Base-by-base conservation (phyloP, 2,113 vertebrate genomes). In the Rynchops niger region DNA sequence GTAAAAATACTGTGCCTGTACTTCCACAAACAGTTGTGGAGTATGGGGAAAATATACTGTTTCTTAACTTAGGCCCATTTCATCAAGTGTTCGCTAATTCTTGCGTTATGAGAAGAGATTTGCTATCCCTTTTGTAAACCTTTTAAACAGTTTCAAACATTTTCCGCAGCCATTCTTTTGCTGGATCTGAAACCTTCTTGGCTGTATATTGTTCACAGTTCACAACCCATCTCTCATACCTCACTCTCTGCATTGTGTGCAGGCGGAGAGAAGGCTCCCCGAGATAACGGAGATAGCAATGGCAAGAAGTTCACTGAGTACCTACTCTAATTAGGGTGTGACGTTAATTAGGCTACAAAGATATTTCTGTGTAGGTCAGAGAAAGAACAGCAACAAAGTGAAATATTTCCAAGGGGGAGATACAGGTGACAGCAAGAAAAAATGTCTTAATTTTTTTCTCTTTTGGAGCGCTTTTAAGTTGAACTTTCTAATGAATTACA, bases 161-260 rank as follows among this genome's bases (percentile, higher is more conserved):
- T 38, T 73, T 87, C 22, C 25, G 4, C 26, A 74, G 25, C 38
- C 8, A 5, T 69, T 81, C 34, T 36, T 71, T 50, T 72, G 23
- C 18, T 78, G 12, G 3, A 29, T 58, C 23, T 79, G 66, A 58
- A 82, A 18, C 22, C 23, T 20, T 43, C 67, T 62, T 63, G 11
- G 12, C 34, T 38, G 11, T 59, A 12, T 12, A 6, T n/a, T 0
- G 1, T 56, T 86, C 5, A 2, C 11, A 34, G 59, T 36, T 83
- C 22, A 18, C 30, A 74, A 45, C 10, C 27, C 1, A 2, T 58
- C 65, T 72, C 55, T 78, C 7, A 1, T 71, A 19, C n/a, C 65
- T 88, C 2, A 0, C 22, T 43, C 16, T 74, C 45, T 70, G 58
- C 61, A 40, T 56, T 4, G 0, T 9, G 15, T 52, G 26, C 27